Conservation (phyloP, 2,888 invertebrate species). For the Phragmatobia fuliginosa region DNA sequence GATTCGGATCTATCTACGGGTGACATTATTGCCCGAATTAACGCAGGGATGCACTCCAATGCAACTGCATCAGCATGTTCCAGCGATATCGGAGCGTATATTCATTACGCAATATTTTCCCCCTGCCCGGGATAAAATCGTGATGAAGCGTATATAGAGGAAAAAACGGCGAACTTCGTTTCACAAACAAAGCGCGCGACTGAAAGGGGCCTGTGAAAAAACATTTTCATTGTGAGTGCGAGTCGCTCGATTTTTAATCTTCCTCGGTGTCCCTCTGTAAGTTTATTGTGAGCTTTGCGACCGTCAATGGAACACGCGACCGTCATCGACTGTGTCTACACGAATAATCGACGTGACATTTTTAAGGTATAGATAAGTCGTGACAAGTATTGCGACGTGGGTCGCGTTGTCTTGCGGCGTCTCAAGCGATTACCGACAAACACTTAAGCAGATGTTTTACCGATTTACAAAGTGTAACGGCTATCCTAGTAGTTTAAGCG, state of each 20-base stretch:
- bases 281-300: slow-evolving; percentile 78
- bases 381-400: no score
- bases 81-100: slow-evolving; percentile 66
- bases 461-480: no score
- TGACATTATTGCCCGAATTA: slow-evolving; percentile 63
- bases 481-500: no score
- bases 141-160: slow-evolving; percentile 78
- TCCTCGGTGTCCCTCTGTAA: slow-evolving; percentile 74
- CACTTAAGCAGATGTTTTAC: no score
- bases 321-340: slow-evolving; percentile 50
- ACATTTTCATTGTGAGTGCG: slow-evolving; percentile 85
- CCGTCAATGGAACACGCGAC: slow-evolving; percentile 65
- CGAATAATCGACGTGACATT: not conserved
- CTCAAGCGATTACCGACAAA: not conserved
- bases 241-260: slow-evolving; percentile 86
- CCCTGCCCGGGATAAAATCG: slow-evolving; percentile 68
- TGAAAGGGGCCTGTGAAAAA: slow-evolving; percentile 83
- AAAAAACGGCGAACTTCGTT: slow-evolving; percentile 82
- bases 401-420: not conserved
- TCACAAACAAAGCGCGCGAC: slow-evolving; percentile 81
- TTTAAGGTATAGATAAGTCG: not conserved
- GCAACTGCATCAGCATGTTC: slow-evolving; percentile 48
- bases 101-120: slow-evolving; percentile 78
- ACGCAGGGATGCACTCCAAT: slow-evolving; percentile 54
- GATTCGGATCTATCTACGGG: slow-evolving; percentile 32